Evolutionary conservation across 2,113 vertebrate genomes (phyloP).

Genomic region (Festucalex cinctus): DNA sequence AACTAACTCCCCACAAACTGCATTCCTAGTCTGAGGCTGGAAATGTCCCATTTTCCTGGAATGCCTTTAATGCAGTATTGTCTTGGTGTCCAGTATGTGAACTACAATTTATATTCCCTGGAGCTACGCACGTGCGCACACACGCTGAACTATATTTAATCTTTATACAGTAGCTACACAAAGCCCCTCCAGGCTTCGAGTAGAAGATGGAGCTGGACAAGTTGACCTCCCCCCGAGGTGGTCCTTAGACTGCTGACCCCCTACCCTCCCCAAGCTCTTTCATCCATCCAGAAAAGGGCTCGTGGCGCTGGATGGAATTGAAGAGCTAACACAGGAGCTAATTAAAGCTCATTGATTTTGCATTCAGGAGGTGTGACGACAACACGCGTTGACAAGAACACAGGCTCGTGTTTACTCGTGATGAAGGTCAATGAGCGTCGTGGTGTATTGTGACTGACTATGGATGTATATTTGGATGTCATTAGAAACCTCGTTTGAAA

Average conservation of each 20-base stretch:
- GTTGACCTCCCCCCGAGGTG: conserved; percentile 25
- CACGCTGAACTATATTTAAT: background rate
- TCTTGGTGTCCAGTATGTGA: background rate
- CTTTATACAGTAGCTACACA: background rate
- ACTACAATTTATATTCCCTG: background rate
- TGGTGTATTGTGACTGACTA: background rate
- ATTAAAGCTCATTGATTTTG: conserved; percentile 59
- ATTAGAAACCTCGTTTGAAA: background rate
- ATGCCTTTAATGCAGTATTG: background rate
- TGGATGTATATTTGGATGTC: background rate
- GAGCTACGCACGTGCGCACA: background rate
- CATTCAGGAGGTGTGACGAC: conserved; percentile 56
- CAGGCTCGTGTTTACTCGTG: conserved; percentile 31
- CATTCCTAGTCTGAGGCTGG: background rate
- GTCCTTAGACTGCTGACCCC: conserved; percentile 5
- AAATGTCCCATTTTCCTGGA: background rate
- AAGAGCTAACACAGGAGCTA: conserved; percentile 17
- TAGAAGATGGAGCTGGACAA: conserved; percentile 38
- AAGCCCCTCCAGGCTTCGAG: conserved; percentile 34
- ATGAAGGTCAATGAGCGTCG: conserved; percentile 69
- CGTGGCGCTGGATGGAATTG: conserved; percentile 42
- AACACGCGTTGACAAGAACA: conserved; percentile 63
- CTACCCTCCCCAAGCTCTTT: conserved; percentile 30
- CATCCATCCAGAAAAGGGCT: conserved; percentile 40
- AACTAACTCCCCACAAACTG: background rate